Base-by-base conservation (phyloP, 2,888 invertebrate species). In the Leptopilina syphax region DNA sequence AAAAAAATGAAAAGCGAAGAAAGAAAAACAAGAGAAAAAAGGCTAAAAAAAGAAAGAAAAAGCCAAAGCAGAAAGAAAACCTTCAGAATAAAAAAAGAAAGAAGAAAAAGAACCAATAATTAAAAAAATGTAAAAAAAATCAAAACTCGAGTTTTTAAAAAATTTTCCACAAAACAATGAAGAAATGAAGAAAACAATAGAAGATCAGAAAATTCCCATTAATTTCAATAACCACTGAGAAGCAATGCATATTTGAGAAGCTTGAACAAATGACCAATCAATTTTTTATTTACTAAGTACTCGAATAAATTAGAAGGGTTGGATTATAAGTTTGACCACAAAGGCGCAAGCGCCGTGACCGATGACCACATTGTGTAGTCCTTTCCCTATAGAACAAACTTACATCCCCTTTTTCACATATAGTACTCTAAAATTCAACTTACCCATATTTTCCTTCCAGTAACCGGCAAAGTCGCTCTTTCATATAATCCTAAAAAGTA, bases 271-370 rank as follows among this genome's bases (percentile, higher is more conserved):
- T 18, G 18, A 18, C 18, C 24, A 60, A 60, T 60, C 47, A 60
- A 18, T 34, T 18, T 18, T 60, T 60, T 60, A 18, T 60, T 60
- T 60, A 60, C 24, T 18, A 18, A n/a, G n/a, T 60, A 18, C 18
- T 60, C 7, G n/a, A 60, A 60, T 60, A 12, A 24, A 47, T 54
- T 34, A 27, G 24, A 54, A 34, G 34, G 70, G 54, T 50, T 70
- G 34, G 54, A 54, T 68, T 68, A 34, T 13, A 50, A 70, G 27
- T 18, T 50, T 70, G 27, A 70, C 54, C n/a, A 12, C 70, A 54
- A 70, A 54, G 6, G 70, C 70, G 70, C 70, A 70, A 54, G 34
- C 70, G 70, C 70, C 54, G 27, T 70, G 70, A 70, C 70, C 70
- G 70, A 50, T 70, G 70, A 27, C 70, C 70, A 70, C 70, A 54